A percentile compares a stretch with the other conserved stretches of the same genome.
Evolutionary conservation across 2,888 invertebrate genomes (phyloP).

Genomic region (Spilarctia lutea): DNA sequence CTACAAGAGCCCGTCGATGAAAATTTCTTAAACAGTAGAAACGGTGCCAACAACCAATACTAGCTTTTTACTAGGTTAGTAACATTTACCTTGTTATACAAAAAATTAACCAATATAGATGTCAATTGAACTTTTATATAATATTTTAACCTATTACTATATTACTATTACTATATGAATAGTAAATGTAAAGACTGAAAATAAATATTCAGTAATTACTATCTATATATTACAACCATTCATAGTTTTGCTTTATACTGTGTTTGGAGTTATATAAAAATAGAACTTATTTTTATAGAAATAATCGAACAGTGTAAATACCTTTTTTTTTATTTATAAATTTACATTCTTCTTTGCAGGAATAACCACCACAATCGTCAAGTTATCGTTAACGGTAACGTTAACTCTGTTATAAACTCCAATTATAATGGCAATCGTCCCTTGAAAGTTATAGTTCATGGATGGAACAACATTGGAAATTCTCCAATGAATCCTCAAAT

Average conservation of each 20-base stretch:
- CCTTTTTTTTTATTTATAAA: too few species aligned
- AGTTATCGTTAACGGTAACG: slow-evolving; percentile 54
- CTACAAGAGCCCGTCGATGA: slow-evolving; percentile 53
- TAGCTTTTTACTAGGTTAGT: slow-evolving; percentile 58
- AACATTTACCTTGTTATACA: background rate
- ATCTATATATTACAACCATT: too few species aligned
- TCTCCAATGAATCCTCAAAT: slow-evolving; percentile 61
- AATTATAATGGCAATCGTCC: slow-evolving; percentile 56
- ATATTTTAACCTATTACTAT: too few species aligned
- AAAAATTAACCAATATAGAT: too few species aligned
- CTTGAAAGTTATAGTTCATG: slow-evolving; percentile 69
- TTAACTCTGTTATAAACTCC: slow-evolving; percentile 55
- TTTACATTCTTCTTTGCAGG: slow-evolving; percentile 28
- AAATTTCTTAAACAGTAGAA: slow-evolving; percentile 35
- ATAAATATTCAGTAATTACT: too few species aligned
- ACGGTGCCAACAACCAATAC: slow-evolving; percentile 60
- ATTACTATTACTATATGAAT: too few species aligned
- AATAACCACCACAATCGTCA: slow-evolving; percentile 55
- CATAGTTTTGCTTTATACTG: too few species aligned
- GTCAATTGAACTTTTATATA: too few species aligned
- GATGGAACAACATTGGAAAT: slow-evolving; percentile 71
- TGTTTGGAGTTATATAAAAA: too few species aligned
- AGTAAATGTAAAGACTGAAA: too few species aligned
- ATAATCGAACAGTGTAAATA: too few species aligned
- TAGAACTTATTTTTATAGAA: too few species aligned